phyloP scores from a whole-genome alignment of 1,140 invertebrate species.

The Drosophila albomicans region DNA sequence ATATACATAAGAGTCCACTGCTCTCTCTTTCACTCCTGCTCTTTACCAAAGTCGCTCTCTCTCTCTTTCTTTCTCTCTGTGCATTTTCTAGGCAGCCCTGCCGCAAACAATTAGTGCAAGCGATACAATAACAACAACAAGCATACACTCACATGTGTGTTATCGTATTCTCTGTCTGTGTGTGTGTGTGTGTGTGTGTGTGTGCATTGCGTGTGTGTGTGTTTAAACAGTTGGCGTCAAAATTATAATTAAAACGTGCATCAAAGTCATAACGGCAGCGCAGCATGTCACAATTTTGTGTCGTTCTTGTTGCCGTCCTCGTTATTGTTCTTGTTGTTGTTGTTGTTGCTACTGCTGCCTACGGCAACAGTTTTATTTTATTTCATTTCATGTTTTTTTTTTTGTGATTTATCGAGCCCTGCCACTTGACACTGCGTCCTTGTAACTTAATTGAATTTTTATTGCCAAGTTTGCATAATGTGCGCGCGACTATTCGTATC shows the following conservation, averaged over 20 bases:
- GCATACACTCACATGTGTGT: slow-evolving; percentile 25
- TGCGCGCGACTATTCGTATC: slow-evolving; percentile 22
- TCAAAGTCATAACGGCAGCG: slow-evolving; percentile 71
- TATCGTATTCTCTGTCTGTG: slow-evolving; percentile 10
- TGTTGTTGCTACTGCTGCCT: slow-evolving; percentile 8
- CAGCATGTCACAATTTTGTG: slow-evolving; percentile 77
- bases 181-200: slow-evolving; percentile 1
- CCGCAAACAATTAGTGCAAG: slow-evolving; percentile 52
- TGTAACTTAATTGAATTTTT: slow-evolving; percentile 82
- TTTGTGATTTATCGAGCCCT: slow-evolving; percentile 50
- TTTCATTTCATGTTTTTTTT: neutral
- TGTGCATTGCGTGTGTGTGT: slow-evolving; percentile 22
- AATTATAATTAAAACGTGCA: slow-evolving; percentile 83
- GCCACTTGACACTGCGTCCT: slow-evolving; percentile 73
- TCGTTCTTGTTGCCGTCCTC: neutral
- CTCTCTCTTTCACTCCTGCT: neutral
- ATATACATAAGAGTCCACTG: slow-evolving; percentile 10
- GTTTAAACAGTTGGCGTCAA: slow-evolving; percentile 82
- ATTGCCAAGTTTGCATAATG: slow-evolving; percentile 83
- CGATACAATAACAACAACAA: slow-evolving; percentile 37
- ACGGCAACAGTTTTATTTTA: neutral
- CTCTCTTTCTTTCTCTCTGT: neutral
- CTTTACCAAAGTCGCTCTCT: neutral
- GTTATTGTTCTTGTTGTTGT: too few species aligned
- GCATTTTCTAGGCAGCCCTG: slow-evolving; percentile 32